These are phyloP conservation scores for Helicolenus hilgendorfi DNA, from an alignment of 2,797 vertebrate species.

Conservation along the genomic window DNA sequence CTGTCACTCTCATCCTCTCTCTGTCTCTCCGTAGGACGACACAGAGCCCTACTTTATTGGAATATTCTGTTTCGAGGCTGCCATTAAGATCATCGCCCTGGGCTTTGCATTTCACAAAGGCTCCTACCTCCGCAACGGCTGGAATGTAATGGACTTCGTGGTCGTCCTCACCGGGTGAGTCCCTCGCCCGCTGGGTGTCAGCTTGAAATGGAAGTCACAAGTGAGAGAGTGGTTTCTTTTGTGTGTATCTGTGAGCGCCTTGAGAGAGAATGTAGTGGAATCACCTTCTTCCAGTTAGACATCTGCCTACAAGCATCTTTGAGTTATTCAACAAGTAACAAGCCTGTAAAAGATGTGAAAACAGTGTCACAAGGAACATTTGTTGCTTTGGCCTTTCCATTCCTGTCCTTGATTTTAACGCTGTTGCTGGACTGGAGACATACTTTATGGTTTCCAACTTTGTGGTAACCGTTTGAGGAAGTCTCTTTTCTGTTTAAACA, in stretches of 20 bases:
- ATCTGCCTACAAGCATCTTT: conserved; percentile 28
- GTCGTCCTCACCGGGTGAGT: conserved; percentile 98
- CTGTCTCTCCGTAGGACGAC: conserved; percentile 93
- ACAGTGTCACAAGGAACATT: not conserved
- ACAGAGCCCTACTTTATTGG: conserved; percentile 99
- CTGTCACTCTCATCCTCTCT: conserved; percentile 52
- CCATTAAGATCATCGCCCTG: conserved; percentile 98
- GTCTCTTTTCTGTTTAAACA: too few species aligned
- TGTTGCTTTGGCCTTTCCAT: conserved; percentile 18
- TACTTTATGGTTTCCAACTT: not conserved
- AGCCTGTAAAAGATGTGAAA: not conserved
- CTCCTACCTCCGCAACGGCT: conserved; percentile 98
- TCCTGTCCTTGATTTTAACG: not conserved
- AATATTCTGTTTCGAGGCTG: conserved; percentile 99
- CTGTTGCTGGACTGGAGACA: not conserved
- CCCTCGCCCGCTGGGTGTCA: conserved; percentile 66
- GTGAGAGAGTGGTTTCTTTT: conserved; percentile 74
- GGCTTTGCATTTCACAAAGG: conserved; percentile 99
- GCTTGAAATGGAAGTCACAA: conserved; percentile 52
- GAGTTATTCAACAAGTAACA: conserved; percentile 53
- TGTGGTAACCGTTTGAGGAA: not conserved
- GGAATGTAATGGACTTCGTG: conserved; percentile 99
- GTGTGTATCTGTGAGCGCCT: conserved; percentile 50
- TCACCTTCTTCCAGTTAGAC: conserved; percentile 33
- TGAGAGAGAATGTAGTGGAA: conserved; percentile 24